phyloP scores from a whole-genome alignment of 2,113 vertebrate species.

The Irena cyanogastra region DNA sequence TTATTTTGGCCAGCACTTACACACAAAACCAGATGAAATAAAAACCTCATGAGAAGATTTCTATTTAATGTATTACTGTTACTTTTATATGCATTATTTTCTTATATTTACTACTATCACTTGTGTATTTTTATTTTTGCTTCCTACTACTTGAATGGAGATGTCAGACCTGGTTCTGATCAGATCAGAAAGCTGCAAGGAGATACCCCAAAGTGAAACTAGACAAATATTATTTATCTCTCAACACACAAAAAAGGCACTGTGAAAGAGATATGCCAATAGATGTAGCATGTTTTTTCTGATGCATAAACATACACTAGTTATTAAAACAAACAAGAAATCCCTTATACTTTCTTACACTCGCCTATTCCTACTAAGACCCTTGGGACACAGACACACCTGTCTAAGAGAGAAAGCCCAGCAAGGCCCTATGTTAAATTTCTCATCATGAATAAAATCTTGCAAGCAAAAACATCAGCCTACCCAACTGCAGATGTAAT shows the following conservation, averaged over 20 bases:
- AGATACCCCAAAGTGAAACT: not conserved
- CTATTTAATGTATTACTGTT: not conserved
- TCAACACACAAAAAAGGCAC: not conserved
- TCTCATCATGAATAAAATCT: not conserved
- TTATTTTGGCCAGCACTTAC: not conserved
- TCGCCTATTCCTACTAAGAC: not conserved
- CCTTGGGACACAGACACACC: not conserved
- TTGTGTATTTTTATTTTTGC: not conserved
- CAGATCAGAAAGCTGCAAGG: not conserved
- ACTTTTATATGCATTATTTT: not conserved
- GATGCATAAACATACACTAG: not conserved
- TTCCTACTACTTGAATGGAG: not conserved
- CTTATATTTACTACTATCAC: not conserved
- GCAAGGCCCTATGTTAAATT: not conserved
- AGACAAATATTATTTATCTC: not conserved
- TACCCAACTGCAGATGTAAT: not conserved
- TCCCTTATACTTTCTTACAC: not conserved
- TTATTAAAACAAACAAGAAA: not conserved
- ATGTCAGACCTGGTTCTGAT: not conserved
- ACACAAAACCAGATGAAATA: not conserved
- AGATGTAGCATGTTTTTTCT: not conserved
- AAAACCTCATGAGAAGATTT: not conserved
- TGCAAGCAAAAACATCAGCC: not conserved
- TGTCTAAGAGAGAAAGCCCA: not conserved
- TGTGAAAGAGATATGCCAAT: not conserved